A percentile compares a stretch with the other conserved stretches of the same genome.
phyloP scores from a whole-genome alignment of 2,113 vertebrate genomes.

The Malaclemys terrapin region DNA sequence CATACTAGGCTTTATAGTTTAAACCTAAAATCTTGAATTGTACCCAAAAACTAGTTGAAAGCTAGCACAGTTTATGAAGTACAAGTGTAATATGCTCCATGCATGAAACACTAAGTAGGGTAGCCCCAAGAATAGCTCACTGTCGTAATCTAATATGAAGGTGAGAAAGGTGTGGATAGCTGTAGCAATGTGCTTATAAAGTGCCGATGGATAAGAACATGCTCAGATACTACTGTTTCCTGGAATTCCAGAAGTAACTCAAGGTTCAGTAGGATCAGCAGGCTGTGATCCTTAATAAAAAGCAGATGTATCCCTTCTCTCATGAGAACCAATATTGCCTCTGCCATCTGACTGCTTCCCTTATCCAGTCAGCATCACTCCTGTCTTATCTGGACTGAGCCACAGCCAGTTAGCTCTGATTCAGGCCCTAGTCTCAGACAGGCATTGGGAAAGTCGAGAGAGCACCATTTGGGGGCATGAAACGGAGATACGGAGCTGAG shows the following conservation, averaged over 20 bases:
- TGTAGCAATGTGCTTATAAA: not conserved
- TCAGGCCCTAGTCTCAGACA: not conserved
- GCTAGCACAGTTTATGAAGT: not conserved
- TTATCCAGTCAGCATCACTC: not conserved
- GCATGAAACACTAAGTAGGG: not conserved
- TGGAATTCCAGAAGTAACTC: not conserved
- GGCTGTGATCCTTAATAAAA: not conserved
- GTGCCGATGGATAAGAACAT: not conserved
- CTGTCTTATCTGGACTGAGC: not conserved
- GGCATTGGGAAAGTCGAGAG: not conserved
- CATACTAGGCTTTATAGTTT: not conserved
- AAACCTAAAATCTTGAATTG: not conserved
- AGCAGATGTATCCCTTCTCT: not conserved
- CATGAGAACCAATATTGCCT: not conserved
- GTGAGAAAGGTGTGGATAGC: not conserved
- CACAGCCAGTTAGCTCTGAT: not conserved
- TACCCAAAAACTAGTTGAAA: not conserved
- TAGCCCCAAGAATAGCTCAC: not conserved
- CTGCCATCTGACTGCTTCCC: not conserved
- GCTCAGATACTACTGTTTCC: not conserved
- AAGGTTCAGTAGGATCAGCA: not conserved
- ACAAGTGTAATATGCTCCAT: not conserved
- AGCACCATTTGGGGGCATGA: not conserved
- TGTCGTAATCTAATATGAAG: not conserved
- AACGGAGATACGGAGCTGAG: not conserved